These are phyloP conservation scores for Leucophenga maculata DNA, from an alignment of 2,888 invertebrate species.

Conservation along the genomic window DNA sequence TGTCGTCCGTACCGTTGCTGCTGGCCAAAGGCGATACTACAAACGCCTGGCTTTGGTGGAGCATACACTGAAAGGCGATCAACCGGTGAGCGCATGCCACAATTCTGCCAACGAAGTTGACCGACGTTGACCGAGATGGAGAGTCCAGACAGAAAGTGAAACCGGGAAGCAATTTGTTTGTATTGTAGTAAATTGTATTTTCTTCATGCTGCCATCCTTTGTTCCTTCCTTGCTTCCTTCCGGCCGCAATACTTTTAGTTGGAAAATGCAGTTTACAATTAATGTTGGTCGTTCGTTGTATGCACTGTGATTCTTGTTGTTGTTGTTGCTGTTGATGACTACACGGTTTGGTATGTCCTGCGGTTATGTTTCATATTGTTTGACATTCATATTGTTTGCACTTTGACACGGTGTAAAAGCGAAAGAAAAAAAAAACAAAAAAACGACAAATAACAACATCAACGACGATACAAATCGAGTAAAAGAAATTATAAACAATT, in stretches of 20 bases:
- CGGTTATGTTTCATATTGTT: conserved; percentile 2
- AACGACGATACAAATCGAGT: no score
- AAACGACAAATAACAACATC: no score
- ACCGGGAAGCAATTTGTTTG: conserved; percentile 3
- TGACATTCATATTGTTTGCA: neutral
- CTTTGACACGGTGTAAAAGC: no score
- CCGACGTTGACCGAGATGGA: neutral
- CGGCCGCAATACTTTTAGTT: no score
- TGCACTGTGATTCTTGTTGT: neutral
- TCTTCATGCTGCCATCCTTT: neutral
- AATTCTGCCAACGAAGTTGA: neutral
- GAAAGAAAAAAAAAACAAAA: no score
- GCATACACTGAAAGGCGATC: no score
- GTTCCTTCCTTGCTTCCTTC: no score
- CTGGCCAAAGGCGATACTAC: no score
- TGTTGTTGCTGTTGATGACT: neutral
- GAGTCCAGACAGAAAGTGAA: neutral
- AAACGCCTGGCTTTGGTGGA: no score
- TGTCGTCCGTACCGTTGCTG: neutral
- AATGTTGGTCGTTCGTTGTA: neutral
- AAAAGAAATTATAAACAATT: no score
- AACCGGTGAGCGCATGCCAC: no score
- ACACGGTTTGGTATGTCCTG: neutral
- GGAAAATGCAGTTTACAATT: no score
- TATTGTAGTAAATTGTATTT: neutral